Conservation (phyloP, 1,140 invertebrate genomes). For the Steinernema khuongi region DNA sequence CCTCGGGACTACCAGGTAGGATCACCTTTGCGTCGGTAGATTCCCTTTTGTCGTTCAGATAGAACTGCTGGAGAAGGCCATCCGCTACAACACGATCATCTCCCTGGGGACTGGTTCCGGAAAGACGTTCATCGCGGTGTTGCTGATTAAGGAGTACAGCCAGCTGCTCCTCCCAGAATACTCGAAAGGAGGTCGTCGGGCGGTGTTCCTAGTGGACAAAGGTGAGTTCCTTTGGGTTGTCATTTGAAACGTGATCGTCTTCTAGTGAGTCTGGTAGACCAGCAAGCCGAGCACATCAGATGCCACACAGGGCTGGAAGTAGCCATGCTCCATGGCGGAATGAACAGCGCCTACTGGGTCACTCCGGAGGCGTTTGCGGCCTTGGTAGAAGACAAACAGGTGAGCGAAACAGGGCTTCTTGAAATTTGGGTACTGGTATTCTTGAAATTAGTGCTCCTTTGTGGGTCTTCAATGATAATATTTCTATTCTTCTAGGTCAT, state of each 20-base stretch:
- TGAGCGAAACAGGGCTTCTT: too few species aligned
- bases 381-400: constrained; percentile 61
- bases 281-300: constrained; percentile 70
- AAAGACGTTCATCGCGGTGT: constrained; percentile 83
- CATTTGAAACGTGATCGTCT: constrained; percentile 29
- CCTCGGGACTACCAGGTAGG: constrained; percentile 48
- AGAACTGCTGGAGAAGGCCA: constrained; percentile 72
- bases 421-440: too few species aligned
- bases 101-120: constrained; percentile 82
- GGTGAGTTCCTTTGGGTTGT: too few species aligned
- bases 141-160: constrained; percentile 71
- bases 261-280: constrained; percentile 71
- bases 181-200: constrained; percentile 57
- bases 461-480: constrained; percentile 13
- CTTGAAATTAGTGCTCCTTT: too few species aligned
- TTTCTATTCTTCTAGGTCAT: constrained; percentile 66
- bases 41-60: constrained; percentile 62
- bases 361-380: constrained; percentile 67
- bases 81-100: constrained; percentile 75
- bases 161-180: constrained; percentile 59
- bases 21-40: not conserved
- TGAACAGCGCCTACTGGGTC: constrained; percentile 60
- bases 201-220: constrained; percentile 61
- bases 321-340: constrained; percentile 63
- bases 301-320: constrained; percentile 66